Conservation (phyloP, 2,888 invertebrate genomes). For the Hyposoter dolosus region DNA sequence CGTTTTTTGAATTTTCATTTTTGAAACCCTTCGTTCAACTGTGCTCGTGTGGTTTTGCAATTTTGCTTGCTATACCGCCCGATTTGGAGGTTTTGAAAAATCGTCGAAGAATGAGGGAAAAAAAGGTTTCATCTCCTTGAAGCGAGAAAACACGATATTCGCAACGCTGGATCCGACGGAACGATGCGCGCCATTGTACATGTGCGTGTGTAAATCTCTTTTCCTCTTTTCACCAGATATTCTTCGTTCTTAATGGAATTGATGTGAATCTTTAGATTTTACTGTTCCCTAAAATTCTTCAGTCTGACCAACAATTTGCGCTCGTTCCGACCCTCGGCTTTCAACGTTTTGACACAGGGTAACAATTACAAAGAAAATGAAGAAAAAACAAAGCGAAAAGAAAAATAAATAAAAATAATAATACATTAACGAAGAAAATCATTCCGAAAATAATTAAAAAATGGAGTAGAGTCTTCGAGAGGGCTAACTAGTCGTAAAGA, state of each 20-base stretch:
- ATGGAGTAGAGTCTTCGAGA: constrained; percentile 63
- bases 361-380: constrained; percentile 73
- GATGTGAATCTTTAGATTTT: constrained; percentile 26
- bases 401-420: constrained; percentile 64
- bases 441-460: constrained; percentile 77
- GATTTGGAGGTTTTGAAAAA: neutral
- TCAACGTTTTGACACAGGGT: constrained; percentile 81
- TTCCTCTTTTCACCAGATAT: neutral
- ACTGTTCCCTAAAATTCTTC: constrained; percentile 23
- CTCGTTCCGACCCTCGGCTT: constrained; percentile 74
- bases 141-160: constrained; percentile 49
- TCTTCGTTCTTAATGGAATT: constrained; percentile 41
- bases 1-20: neutral
- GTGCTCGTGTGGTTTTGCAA: neutral
- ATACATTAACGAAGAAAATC: constrained; percentile 71
- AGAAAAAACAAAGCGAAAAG: constrained; percentile 30
- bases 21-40: neutral
- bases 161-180: constrained; percentile 62
- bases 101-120: constrained; percentile 7
- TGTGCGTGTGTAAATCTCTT: neutral
- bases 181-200: constrained; percentile 49
- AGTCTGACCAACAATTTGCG: constrained; percentile 66
- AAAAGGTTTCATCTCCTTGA: constrained; percentile 19
- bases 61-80: too few species aligned
- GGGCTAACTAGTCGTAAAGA: constrained; percentile 69